These are phyloP conservation scores for Collichthys lucidus DNA, from an alignment of 2,113 vertebrate species.

Conservation along the genomic window DNA sequence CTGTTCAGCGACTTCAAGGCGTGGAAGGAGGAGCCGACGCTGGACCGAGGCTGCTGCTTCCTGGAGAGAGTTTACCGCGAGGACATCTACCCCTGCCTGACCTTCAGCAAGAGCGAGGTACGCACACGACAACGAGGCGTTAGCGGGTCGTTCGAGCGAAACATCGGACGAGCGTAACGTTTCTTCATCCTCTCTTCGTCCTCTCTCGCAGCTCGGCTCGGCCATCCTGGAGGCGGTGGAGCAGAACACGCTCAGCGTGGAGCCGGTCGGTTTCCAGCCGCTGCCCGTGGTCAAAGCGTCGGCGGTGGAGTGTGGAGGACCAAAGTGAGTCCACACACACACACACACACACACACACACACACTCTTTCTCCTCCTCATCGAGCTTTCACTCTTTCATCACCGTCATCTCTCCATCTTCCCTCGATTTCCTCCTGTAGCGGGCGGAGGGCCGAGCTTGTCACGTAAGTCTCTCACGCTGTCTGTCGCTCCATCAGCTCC, in stretches of 20 bases:
- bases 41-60: conserved; percentile 92
- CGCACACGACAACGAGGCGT: conserved; percentile 1
- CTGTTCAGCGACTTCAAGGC: conserved; percentile 94
- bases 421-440: conserved; percentile 68
- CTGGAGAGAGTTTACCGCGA: conserved; percentile 96
- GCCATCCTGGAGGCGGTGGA: conserved; percentile 97
- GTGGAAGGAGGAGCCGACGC: conserved; percentile 96
- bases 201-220: conserved; percentile 88
- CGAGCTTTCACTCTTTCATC: conserved; percentile 64
- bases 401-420: conserved; percentile 67
- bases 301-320: conserved; percentile 97
- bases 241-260: conserved; percentile 97
- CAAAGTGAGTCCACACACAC: conserved; percentile 88
- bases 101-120: conserved; percentile 98
- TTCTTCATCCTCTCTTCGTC: not conserved
- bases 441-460: conserved; percentile 78
- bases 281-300: conserved; percentile 98
- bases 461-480: conserved; percentile 74
- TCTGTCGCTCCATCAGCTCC: conserved; percentile 21
- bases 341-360: conserved; percentile 28
- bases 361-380: conserved; percentile 44
- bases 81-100: conserved; percentile 97
- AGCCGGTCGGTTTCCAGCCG: conserved; percentile 96
- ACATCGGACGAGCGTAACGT: too few species aligned
- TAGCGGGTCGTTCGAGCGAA: too few species aligned